phyloP scores from a whole-genome alignment of 2,888 invertebrate species.

The Notodonta ziczac region DNA sequence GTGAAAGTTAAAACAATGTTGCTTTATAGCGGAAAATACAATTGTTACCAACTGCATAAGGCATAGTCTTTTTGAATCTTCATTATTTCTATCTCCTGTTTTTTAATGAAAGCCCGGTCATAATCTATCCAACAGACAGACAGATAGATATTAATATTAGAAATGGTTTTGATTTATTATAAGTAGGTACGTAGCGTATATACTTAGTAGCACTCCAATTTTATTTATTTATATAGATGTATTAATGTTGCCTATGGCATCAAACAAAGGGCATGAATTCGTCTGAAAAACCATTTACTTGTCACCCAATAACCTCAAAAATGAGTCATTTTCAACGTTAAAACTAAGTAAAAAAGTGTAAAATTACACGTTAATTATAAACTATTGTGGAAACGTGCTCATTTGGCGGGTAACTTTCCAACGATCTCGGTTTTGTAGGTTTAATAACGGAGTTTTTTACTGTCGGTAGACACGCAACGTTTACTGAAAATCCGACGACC shows the following conservation, averaged over 20 bases:
- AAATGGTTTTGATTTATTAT: too few relatives aligned
- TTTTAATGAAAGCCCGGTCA: too few relatives aligned
- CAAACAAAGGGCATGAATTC: too few relatives aligned
- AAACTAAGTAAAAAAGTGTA: conserved; percentile 33
- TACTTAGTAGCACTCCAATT: too few relatives aligned
- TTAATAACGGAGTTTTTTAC: conserved; percentile 47
- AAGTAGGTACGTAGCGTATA: too few relatives aligned
- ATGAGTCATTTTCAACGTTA: conserved; percentile 28
- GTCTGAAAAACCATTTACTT: neutral
- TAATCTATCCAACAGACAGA: too few relatives aligned
- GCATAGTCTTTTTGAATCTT: too few relatives aligned
- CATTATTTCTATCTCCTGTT: too few relatives aligned
- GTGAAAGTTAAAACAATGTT: neutral
- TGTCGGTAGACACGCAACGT: conserved; percentile 46
- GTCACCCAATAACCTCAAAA: conserved; percentile 11
- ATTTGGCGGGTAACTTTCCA: conserved; percentile 55
- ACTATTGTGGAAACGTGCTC: conserved; percentile 39
- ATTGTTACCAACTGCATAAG: too few relatives aligned
- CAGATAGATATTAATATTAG: too few relatives aligned
- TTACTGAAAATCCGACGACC: conserved; percentile 28
- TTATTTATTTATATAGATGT: too few relatives aligned
- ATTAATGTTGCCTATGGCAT: too few relatives aligned
- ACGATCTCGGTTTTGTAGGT: conserved; percentile 34
- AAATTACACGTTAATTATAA: conserved; percentile 54
- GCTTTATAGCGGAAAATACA: neutral